Evolutionary conservation across 2,888 invertebrate genomes (phyloP), one percentile per base, ranked within the genome.

Genomic region (Mimachlamys varia): DNA sequence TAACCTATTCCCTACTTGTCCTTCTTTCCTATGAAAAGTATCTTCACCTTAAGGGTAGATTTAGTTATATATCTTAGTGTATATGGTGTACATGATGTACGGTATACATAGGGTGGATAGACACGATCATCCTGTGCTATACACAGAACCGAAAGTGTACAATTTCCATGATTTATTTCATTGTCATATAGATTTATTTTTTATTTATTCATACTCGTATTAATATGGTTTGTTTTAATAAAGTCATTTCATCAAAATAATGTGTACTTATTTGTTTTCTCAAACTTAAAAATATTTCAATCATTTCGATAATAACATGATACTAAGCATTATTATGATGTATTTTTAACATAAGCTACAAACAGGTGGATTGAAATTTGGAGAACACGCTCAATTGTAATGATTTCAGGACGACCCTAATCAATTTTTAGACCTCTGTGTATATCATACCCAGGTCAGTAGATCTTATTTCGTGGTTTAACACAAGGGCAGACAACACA

Each of bases 181-280:
- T 76, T 27, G 33, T 27, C 76, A 76, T 76, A 76, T 76, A 76
- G 76, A 76, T 76, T 76, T 76, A 76, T 76, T 76, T 76, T 44
- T 76, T 58, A 58, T 58, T 76, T 76, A 12, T 76, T 76, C 76
- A 76, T 76, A 76, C n/a, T 33, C 76, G 76, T 76, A 76, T 76
- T 33, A 27, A 76, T 76, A 76, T 76, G 76, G 76, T 76, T 76
- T 76, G 76, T 33, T 76, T 12, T 76, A 76, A 33, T 76, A 76
- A 76, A 76, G 17, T 22, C 76, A 76, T 76, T 33, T 76, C 76
- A 76, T 76, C 76, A 19, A 22, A 12, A 76, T 33, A 27, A 76
- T 33, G 19, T 58, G 0, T 22, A 10, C 19, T 7, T 22, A 1
- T 58, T 58, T 58, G 7, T 22, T 22, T 58, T 22, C 4, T 58